Base-by-base conservation (phyloP, 1,140 invertebrate genomes). In the Riptortus pedestris region DNA sequence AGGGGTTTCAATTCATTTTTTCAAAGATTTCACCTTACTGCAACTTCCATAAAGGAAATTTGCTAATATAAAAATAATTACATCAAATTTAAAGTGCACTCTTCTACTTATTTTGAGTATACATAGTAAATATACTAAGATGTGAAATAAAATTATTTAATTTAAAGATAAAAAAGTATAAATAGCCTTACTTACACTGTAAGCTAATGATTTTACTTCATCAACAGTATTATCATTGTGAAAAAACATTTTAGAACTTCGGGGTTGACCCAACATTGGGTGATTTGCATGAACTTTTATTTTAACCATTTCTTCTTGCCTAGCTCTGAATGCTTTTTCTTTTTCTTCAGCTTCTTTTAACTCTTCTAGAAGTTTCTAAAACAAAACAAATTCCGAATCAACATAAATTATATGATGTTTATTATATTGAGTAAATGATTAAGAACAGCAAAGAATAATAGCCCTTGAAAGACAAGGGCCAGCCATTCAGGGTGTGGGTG, bases 321-420 rank as follows among this genome's bases (percentile, higher is more conserved):
- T 74, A 72, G 84, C 78, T 68, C 79, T 71, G 70, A 79, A 72
- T 64, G 79, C 75, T 47, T 79, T 73, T 48, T 88, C 83, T 31
- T 76, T 76, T 71, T 90, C 85, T 68, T 88, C 86, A 62, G 81
- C 79, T 51, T 85, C 79, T 66, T 82, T 77, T 71, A 90, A 79
- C 66, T 82, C 80, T 51, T 81, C 75, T 62, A 90, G 74, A 28
- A 90, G 73, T 27, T 79, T 75, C 73, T 84, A 57, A 3, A 70
- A 71, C 69, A 60, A 38, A 55, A 66, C 22, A 63, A 66, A 38
- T n/a, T n/a, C n/a, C n/a, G n/a, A n/a, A n/a, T n/a, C n/a, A n/a
- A n/a, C n/a, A n/a, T n/a, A 22, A 29, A 63, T 14, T 51, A 11
- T 11, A 45, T 47, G 22, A n/a, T 20, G 16, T 18, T 9, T 47